phyloP scores from a whole-genome alignment of 2,888 invertebrate genomes.

The Elmis aenea region DNA sequence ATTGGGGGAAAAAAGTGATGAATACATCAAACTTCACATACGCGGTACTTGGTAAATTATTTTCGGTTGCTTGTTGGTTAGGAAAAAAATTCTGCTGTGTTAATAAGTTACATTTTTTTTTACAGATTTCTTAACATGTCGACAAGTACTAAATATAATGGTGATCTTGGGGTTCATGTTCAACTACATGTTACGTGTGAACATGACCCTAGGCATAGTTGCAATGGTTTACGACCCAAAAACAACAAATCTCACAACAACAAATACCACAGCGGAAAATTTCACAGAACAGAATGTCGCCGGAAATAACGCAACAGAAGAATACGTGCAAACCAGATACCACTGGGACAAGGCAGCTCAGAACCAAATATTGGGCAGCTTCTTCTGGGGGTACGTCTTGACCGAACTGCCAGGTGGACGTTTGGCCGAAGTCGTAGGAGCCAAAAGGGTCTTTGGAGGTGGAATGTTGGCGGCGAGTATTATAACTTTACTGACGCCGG shows the following conservation, averaged over 20 bases:
- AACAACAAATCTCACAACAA: slow-evolving; percentile 25
- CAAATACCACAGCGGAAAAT: slow-evolving; percentile 35
- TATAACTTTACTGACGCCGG: slow-evolving; percentile 75
- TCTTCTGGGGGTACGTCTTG: slow-evolving; percentile 89
- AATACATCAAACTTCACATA: too few species aligned
- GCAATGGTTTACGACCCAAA: slow-evolving; percentile 60
- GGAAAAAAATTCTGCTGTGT: too few species aligned
- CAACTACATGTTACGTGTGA: slow-evolving; percentile 83
- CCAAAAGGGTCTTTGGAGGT: slow-evolving; percentile 78
- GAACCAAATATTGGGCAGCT: slow-evolving; percentile 77
- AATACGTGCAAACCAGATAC: slow-evolving; percentile 50
- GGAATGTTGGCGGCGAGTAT: slow-evolving; percentile 78
- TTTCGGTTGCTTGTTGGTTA: too few species aligned
- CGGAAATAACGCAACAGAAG: slow-evolving; percentile 8
- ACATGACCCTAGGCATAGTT: slow-evolving; percentile 81
- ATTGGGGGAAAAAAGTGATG: too few species aligned
- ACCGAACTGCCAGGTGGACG: slow-evolving; percentile 87
- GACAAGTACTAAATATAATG: slow-evolving; percentile 77
- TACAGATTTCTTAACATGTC: too few species aligned
- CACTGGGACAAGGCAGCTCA: slow-evolving; percentile 74
- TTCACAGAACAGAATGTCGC: slow-evolving; percentile 1
- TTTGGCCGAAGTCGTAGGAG: slow-evolving; percentile 77
- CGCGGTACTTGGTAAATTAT: too few species aligned
- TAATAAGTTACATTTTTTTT: too few species aligned
- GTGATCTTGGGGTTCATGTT: slow-evolving; percentile 85